Evolutionary conservation across 2,113 vertebrate genomes (phyloP).

Genomic region (Anser brachyrhynchus): DNA sequence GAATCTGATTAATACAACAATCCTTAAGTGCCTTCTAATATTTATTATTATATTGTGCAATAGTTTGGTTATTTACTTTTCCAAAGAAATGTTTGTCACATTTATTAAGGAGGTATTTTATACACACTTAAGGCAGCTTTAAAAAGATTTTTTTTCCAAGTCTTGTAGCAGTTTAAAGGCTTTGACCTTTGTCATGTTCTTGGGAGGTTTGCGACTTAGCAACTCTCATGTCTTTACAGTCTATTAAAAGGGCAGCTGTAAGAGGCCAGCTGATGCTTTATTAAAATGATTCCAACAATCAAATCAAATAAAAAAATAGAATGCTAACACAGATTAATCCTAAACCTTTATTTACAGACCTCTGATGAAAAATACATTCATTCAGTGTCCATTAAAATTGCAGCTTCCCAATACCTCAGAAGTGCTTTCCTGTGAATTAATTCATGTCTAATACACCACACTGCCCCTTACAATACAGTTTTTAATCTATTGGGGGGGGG

Average conservation of each 20-base stretch:
- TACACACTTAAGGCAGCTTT: constrained; percentile 49
- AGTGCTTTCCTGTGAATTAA: background rate
- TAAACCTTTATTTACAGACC: background rate
- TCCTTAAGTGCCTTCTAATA: constrained; percentile 68
- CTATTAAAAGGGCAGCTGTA: background rate
- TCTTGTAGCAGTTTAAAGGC: constrained; percentile 58
- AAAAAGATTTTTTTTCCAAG: constrained; percentile 40
- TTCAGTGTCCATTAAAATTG: background rate
- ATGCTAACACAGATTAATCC: background rate
- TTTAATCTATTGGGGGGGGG: background rate
- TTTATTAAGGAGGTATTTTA: constrained; percentile 70
- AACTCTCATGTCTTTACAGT: background rate
- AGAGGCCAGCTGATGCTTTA: background rate
- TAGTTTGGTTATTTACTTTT: constrained; percentile 68
- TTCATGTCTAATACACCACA: background rate
- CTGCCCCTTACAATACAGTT: background rate
- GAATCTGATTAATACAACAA: constrained; percentile 59
- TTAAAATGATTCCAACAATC: background rate
- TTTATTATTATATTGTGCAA: constrained; percentile 50
- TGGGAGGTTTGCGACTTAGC: constrained; percentile 8
- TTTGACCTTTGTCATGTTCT: constrained; percentile 48
- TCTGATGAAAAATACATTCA: background rate
- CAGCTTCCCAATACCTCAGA: background rate
- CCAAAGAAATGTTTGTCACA: constrained; percentile 50
- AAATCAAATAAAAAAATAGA: background rate